Conservation (phyloP, 2,888 invertebrate genomes). For the Cosmorhoe ocellata region DNA sequence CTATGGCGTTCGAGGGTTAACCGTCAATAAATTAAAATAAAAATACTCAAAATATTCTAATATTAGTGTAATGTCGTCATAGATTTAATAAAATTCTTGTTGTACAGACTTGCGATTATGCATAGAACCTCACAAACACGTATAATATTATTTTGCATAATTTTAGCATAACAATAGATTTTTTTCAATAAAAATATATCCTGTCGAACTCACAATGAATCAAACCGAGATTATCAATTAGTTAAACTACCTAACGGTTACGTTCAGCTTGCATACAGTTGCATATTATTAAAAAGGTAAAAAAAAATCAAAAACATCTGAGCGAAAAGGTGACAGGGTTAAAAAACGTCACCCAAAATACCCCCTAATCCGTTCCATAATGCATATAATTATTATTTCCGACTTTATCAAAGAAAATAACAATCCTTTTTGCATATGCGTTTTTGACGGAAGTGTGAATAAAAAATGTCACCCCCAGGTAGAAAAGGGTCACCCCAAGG, state of each 20-base stretch:
- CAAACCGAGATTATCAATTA: constrained; percentile 59
- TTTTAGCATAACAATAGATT: constrained; percentile 40
- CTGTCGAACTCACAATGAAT: constrained; percentile 45
- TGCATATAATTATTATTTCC: constrained; percentile 83
- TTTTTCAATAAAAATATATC: constrained; percentile 43
- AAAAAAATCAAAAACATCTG: constrained; percentile 66
- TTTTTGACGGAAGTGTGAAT: constrained; percentile 79
- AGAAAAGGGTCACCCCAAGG: constrained; percentile 70
- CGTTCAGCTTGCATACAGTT: constrained; percentile 65
- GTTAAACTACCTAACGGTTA: constrained; percentile 54
- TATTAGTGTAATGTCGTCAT: too few species aligned
- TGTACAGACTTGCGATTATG: neutral
- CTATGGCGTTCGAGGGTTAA: constrained; percentile 73
- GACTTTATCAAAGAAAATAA: constrained; percentile 78
- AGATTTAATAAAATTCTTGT: neutral
- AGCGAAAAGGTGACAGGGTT: constrained; percentile 75
- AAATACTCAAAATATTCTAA: constrained; percentile 3
- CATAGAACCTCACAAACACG: too few species aligned
- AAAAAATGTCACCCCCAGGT: constrained; percentile 80
- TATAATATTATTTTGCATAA: constrained; percentile 21
- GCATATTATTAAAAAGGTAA: constrained; percentile 69
- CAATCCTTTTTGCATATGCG: constrained; percentile 79
- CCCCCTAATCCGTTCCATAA: constrained; percentile 79
- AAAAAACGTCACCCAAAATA: constrained; percentile 71
- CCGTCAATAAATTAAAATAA: constrained; percentile 42